A percentile compares a stretch with the other conserved stretches of the same genome.
Conservation (phyloP, 2,797 vertebrate genomes). For the Garrulus glandarius region DNA sequence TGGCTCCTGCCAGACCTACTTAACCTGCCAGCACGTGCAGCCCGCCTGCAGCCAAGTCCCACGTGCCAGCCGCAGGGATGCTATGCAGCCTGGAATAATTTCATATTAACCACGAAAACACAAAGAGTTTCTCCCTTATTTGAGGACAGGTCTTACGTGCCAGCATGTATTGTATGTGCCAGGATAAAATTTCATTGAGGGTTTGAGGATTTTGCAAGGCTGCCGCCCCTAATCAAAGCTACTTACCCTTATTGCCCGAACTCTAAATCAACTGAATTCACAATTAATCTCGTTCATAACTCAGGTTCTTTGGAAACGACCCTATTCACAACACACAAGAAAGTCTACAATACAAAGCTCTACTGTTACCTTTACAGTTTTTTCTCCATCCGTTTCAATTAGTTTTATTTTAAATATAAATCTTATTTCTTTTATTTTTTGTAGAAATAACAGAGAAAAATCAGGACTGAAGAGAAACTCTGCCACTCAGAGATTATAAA, state of each 20-base stretch:
- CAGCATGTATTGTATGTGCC: not conserved
- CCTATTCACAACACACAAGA: not conserved
- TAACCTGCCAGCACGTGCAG: not conserved
- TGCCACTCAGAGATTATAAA: not conserved
- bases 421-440: not conserved
- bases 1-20: conserved; percentile 19
- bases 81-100: not conserved
- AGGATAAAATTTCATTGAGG: not conserved
- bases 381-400: not conserved
- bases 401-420: not conserved
- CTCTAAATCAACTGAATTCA: not conserved
- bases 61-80: not conserved
- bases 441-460: not conserved
- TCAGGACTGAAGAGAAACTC: not conserved
- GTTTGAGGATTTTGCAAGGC: not conserved
- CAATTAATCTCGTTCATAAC: not conserved
- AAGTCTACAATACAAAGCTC: not conserved
- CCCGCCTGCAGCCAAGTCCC: fast-evolving
- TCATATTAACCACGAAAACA: not conserved
- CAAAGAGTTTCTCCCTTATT: not conserved
- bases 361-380: not conserved
- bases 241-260: not conserved
- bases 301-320: not conserved
- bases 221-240: not conserved
- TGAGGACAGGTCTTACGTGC: not conserved